Percentiles rank a stretch among this genome's conserved stretches.
These are phyloP conservation scores for Pelochelys cantorii DNA, from an alignment of 2,797 vertebrate genomes.

Conservation along the genomic window DNA sequence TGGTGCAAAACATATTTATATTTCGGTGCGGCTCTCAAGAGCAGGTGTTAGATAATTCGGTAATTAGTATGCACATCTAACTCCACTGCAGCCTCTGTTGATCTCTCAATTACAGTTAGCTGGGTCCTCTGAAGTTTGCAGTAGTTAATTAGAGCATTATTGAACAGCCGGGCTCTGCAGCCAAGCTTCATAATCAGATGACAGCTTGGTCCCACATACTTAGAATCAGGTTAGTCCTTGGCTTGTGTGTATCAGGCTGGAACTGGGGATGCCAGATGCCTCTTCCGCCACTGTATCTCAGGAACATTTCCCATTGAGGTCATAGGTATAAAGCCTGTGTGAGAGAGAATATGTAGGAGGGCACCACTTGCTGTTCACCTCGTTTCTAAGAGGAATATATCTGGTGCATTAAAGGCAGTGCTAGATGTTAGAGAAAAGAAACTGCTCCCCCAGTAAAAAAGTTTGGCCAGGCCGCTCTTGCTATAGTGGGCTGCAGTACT, in stretches of 20 bases:
- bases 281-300: neutral
- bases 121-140: slow-evolving; percentile 81
- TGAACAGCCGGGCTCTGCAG: slow-evolving; percentile 66
- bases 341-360: no score
- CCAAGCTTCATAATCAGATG: slow-evolving; percentile 18
- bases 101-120: slow-evolving; percentile 85
- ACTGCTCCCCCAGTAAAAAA: no score
- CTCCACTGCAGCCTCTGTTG: slow-evolving; percentile 78
- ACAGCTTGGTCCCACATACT: neutral
- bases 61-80: slow-evolving; percentile 85
- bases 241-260: neutral
- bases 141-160: slow-evolving; percentile 83
- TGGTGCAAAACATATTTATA: slow-evolving; percentile 53
- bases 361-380: neutral
- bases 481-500: no score
- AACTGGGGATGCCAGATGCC: neutral
- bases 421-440: no score
- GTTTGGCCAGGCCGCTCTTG: no score
- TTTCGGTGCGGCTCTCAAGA: slow-evolving; percentile 62
- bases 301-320: accelerated
- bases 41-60: slow-evolving; percentile 83
- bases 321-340: accelerated
- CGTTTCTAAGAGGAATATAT: neutral
- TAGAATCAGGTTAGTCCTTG: neutral
- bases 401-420: neutral